A percentile compares a stretch with the other conserved stretches of the same genome.
Conservation (phyloP, 2,797 vertebrate genomes). For the Catamblyrhynchus diadema region DNA sequence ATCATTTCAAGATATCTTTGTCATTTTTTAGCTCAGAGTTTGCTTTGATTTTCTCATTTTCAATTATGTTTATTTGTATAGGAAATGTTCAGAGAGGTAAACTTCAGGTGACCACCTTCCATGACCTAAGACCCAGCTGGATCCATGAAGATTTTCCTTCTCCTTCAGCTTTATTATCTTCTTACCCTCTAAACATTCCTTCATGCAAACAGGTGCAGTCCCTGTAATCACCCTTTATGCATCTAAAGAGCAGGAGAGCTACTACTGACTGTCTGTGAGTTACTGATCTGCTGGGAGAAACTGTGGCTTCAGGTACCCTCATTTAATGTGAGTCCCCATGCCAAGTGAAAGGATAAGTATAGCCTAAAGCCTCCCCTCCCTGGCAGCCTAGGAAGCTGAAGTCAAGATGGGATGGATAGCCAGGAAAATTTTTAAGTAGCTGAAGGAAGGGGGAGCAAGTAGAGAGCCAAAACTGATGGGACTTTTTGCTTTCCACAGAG, state of each 20-base stretch:
- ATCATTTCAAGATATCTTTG: not conserved
- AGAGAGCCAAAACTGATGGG: not conserved
- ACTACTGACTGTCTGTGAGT: not conserved
- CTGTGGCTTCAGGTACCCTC: not conserved
- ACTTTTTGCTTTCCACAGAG: not conserved
- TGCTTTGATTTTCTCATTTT: not conserved
- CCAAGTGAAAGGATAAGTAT: not conserved
- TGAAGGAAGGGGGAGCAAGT: not conserved
- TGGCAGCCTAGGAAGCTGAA: not conserved
- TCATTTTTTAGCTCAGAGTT: not conserved
- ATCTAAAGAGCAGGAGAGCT: not conserved
- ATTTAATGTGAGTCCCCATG: not conserved
- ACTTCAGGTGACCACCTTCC: not conserved
- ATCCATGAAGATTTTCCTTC: not conserved
- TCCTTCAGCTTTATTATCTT: not conserved
- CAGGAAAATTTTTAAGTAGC: slow-evolving; percentile 23
- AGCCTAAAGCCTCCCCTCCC: not conserved
- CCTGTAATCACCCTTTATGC: not conserved
- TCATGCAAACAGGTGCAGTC: not conserved
- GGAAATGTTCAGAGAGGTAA: not conserved
- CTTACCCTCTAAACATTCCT: not conserved
- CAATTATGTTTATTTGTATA: not conserved
- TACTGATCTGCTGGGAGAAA: not conserved
- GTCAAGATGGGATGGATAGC: not conserved
- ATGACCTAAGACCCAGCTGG: not conserved